Conservation (phyloP, 2,888 invertebrate genomes). For the Monopis laevigella region DNA sequence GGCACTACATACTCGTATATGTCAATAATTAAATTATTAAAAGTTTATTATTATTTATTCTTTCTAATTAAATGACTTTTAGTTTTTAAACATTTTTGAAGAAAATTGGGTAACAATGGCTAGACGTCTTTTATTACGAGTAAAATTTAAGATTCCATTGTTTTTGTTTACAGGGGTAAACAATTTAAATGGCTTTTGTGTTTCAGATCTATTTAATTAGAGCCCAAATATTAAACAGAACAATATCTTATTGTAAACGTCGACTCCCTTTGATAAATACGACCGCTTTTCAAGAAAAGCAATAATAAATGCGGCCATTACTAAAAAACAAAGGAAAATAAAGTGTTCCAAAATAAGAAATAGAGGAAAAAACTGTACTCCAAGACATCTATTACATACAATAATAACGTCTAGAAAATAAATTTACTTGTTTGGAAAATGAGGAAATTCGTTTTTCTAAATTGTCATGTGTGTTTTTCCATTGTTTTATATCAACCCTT, state of each 20-base stretch:
- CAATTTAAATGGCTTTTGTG: slow-evolving; percentile 11
- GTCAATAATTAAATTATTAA: too few relatives aligned
- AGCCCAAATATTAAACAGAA: slow-evolving; percentile 4
- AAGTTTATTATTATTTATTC: too few relatives aligned
- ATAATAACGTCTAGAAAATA: slow-evolving; percentile 5
- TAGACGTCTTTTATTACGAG: slow-evolving; percentile 5
- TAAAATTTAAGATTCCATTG: slow-evolving; percentile 1
- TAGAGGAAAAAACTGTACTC: slow-evolving; percentile 3
- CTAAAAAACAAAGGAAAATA: neutral
- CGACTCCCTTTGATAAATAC: slow-evolving; percentile 7
- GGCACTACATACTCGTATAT: too few relatives aligned
- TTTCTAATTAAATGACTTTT: neutral
- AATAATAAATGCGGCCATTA: slow-evolving; percentile 7
- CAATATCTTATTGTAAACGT: slow-evolving; percentile 7
- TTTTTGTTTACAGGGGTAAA: slow-evolving; percentile 8
- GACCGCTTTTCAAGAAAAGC: slow-evolving; percentile 3
- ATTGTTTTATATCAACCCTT: slow-evolving; percentile 7
- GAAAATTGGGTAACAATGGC: slow-evolving; percentile 2
- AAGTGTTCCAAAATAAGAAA: neutral
- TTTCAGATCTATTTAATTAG: slow-evolving; percentile 10
- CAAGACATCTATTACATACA: slow-evolving; percentile 5
- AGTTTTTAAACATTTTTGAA: neutral
- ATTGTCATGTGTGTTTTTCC: neutral
- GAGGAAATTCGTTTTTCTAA: slow-evolving; percentile 1
- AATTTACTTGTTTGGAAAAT: neutral